These are phyloP conservation scores for Rhineura floridana DNA, from an alignment of 2,113 vertebrate species.

Conservation along the genomic window DNA sequence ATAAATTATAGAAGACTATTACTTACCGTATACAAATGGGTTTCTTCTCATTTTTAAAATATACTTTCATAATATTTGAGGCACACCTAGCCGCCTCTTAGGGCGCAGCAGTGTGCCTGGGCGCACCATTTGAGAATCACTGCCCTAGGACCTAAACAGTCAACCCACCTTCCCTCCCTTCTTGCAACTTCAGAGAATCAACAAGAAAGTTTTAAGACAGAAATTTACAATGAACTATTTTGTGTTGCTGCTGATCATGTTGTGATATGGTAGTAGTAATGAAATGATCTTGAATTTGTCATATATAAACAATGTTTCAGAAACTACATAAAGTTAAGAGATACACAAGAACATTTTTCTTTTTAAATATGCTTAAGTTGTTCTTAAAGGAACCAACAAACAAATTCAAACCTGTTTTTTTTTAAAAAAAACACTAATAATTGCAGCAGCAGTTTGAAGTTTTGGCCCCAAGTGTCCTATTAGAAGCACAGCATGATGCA, in stretches of 20 bases:
- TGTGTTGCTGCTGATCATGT: not conserved
- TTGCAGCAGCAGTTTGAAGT: conserved; percentile 34
- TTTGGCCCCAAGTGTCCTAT: conserved; percentile 33
- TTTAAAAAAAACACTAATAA: conserved; percentile 33
- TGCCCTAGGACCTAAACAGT: not conserved
- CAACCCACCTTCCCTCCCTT: not conserved
- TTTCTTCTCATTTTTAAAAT: too few relatives aligned
- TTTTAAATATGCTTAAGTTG: conserved; percentile 38
- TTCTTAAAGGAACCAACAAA: conserved; percentile 18
- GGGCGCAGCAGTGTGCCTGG: too few relatives aligned
- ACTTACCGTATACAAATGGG: too few relatives aligned
- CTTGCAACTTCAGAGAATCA: not conserved
- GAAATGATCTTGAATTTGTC: not conserved
- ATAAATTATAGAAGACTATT: too few relatives aligned
- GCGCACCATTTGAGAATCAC: too few relatives aligned
- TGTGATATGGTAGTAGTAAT: not conserved
- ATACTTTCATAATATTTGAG: too few relatives aligned
- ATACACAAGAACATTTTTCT: not conserved
- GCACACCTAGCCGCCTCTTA: too few relatives aligned
- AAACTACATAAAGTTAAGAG: not conserved
- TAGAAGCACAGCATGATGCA: conserved; percentile 31
- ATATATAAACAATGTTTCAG: too few relatives aligned
- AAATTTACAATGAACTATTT: not conserved
- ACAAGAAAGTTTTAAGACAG: not conserved
- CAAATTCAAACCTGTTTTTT: conserved; percentile 35